Base-by-base conservation (phyloP, 1,140 invertebrate species). In the Aplysia californica region DNA sequence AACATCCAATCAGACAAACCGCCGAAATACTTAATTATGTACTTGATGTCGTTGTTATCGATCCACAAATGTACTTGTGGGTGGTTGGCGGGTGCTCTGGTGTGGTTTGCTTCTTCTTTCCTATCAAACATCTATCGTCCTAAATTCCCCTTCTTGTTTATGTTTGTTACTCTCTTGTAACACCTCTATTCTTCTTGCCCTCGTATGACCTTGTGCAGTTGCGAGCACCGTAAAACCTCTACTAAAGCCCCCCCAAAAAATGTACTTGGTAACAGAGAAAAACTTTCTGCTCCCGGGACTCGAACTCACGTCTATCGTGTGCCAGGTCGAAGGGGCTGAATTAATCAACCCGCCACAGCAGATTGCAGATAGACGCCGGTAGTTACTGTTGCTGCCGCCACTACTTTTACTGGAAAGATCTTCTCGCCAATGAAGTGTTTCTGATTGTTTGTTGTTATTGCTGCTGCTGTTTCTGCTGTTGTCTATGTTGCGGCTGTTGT, bases 401-500 rank as follows among this genome's bases (percentile, higher is more conserved):
- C 26, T 61, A 18, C 59, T 18, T 20, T 29, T 61, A 18, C 26
- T 61, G 10, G 10, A 10, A 18, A 10, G 15, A 18, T 29, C 26
- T 20, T 29, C 29, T 61, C 29, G 10, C 29, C 26, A 18, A 20
- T 61, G 10, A 20, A 18, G 15, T 61, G 10, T 20, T 61, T 61
- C 29, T 20, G 59, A 26, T 29, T 61, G 59, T 29, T 20, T 61
- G 29, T 61, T 29, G 59, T 61, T 61, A 26, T 61, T 61, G 26
- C 26, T 61, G 59, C 26, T 61, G 59, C 29, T 61, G 59, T 61
- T 61, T 15, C 26, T 61, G 59, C 26, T 61, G 59, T 61, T 61
- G 59, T 29, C 29, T 15, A 10, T 61, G 59, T 29, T 61, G 59
- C 26, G 15, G 59, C 29, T 61, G 59, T 18, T 61, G 59, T 61